These are phyloP conservation scores for Perca flavescens DNA, from an alignment of 2,113 vertebrate species.

Conservation along the genomic window DNA sequence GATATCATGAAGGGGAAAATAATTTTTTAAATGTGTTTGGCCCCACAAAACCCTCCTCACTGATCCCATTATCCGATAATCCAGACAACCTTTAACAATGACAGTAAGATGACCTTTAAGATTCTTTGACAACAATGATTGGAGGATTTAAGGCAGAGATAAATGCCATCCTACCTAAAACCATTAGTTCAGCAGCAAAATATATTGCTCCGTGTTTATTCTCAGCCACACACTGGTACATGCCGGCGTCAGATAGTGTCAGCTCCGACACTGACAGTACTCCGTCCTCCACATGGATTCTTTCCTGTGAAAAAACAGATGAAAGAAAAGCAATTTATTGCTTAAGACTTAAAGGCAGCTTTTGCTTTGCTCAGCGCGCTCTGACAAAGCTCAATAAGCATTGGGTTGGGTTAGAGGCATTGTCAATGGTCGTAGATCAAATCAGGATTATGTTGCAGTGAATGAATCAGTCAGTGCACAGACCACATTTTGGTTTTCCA, in stretches of 20 bases:
- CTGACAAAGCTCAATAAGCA: slow-evolving; percentile 44
- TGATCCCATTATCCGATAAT: slow-evolving; percentile 78
- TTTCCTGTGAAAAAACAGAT: slow-evolving; percentile 88
- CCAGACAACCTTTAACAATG: slow-evolving; percentile 79
- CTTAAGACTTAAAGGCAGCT: slow-evolving; percentile 46
- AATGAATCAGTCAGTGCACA: slow-evolving; percentile 30
- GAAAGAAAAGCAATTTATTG: slow-evolving; percentile 69
- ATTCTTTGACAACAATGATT: slow-evolving; percentile 70
- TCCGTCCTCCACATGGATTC: slow-evolving; percentile 91
- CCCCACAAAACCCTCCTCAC: slow-evolving; percentile 56
- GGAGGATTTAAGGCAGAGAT: slow-evolving; percentile 68
- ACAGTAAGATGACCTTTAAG: slow-evolving; percentile 80
- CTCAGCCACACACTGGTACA: slow-evolving; percentile 96
- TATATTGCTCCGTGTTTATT: slow-evolving; percentile 94
- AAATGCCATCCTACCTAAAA: slow-evolving; percentile 90
- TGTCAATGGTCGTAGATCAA: slow-evolving; percentile 51
- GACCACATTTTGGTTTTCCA: slow-evolving; percentile 25
- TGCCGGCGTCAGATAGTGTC: slow-evolving; percentile 91
- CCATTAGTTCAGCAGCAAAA: slow-evolving; percentile 92
- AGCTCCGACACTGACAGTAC: slow-evolving; percentile 89
- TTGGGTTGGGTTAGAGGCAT: slow-evolving; percentile 30
- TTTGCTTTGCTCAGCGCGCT: slow-evolving; percentile 38
- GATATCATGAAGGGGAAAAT: slow-evolving; percentile 23
- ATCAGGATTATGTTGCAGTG: slow-evolving; percentile 39
- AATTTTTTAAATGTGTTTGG: slow-evolving; percentile 66